Evolutionary conservation across 2,888 invertebrate species (phyloP).

Genomic region (Diachrysia chrysitis): DNA sequence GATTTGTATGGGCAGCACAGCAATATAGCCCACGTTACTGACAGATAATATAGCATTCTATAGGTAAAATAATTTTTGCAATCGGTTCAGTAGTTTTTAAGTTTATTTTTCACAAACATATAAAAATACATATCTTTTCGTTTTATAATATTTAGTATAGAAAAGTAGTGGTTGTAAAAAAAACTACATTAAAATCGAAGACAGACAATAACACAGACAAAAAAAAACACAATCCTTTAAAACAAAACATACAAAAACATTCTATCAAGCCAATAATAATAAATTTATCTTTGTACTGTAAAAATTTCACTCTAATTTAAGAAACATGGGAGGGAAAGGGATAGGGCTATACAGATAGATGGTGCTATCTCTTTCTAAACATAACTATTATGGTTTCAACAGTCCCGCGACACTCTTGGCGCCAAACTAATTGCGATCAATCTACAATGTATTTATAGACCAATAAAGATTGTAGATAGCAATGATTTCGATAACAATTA

Average conservation of each 20-base stretch:
- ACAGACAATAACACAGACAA: slow-evolving; percentile 16
- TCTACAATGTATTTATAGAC: slow-evolving; percentile 52
- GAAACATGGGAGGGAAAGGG: not conserved
- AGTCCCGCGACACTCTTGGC: slow-evolving; percentile 33
- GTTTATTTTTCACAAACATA: no score
- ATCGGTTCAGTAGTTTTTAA: no score
- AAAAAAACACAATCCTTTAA: slow-evolving; percentile 20
- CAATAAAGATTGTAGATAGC: slow-evolving; percentile 57
- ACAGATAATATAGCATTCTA: no score
- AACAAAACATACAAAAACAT: slow-evolving; percentile 15
- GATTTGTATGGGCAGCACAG: no score
- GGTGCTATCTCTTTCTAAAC: not conserved
- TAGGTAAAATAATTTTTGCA: no score
- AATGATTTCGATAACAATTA: slow-evolving; percentile 58
- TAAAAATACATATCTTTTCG: no score
- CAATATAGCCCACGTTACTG: no score
- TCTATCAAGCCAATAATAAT: slow-evolving; percentile 41
- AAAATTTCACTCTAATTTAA: not conserved
- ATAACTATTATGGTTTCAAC: not conserved
- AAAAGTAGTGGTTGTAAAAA: no score
- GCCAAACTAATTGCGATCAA: slow-evolving; percentile 59
- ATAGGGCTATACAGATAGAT: not conserved
- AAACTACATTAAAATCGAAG: not conserved
- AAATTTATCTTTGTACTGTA: slow-evolving; percentile 19
- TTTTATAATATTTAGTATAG: no score